These are phyloP conservation scores for Hippocampus barbouri DNA, from an alignment of 2,113 vertebrate genomes.

Conservation along the genomic window DNA sequence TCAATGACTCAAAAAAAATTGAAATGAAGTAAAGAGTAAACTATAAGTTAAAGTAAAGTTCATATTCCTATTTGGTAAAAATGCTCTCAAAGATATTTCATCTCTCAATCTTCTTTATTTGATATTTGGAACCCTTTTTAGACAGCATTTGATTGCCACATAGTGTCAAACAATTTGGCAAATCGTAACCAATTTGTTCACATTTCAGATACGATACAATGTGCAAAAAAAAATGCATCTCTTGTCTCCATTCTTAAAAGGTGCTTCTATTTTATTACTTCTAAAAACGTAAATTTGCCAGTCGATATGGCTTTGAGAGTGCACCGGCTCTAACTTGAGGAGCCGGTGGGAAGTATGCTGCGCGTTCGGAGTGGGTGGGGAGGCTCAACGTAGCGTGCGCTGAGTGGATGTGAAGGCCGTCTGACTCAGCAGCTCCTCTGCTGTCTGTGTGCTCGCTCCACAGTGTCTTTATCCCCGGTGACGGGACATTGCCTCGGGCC, in stretches of 20 bases:
- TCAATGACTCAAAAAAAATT: too few species aligned
- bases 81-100: neutral
- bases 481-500: slow-evolving; percentile 55
- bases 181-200: neutral
- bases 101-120: neutral
- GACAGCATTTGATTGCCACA: neutral
- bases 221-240: neutral
- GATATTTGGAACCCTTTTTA: neutral
- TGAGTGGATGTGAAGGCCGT: slow-evolving; percentile 55
- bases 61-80: neutral
- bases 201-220: neutral
- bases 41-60: neutral
- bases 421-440: slow-evolving; percentile 62
- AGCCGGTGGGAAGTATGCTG: slow-evolving; percentile 36
- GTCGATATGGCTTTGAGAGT: neutral
- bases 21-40: neutral
- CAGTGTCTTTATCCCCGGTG: slow-evolving; percentile 53
- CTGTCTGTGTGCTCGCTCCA: slow-evolving; percentile 62
- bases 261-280: neutral
- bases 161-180: neutral
- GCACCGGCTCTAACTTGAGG: slow-evolving; percentile 8
- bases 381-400: slow-evolving; percentile 44
- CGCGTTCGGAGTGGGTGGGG: slow-evolving; percentile 11
- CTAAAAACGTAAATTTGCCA: neutral
- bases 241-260: neutral